A percentile compares a stretch with the other conserved stretches of the same genome.
Evolutionary conservation across 2,113 vertebrate genomes (phyloP).

Genomic region (Leucosticte australis): DNA sequence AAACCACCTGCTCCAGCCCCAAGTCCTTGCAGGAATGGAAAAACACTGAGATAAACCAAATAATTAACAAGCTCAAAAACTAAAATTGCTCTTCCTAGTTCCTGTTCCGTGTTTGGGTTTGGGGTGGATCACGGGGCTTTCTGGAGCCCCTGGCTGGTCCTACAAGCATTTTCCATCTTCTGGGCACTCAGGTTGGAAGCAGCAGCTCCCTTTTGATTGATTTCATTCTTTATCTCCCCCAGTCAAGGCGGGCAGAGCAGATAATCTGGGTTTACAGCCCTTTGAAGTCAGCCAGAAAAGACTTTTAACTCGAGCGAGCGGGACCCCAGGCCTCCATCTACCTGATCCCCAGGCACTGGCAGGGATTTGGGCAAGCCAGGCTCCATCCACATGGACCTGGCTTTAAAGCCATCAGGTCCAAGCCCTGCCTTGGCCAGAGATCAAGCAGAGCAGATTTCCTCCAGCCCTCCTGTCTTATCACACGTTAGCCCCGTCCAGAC

Average conservation of each 20-base stretch:
- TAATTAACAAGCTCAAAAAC: background rate
- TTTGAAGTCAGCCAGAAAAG: conserved; percentile 9
- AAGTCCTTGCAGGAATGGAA: background rate
- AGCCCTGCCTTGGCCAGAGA: background rate
- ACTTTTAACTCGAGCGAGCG: background rate
- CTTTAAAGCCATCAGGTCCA: background rate
- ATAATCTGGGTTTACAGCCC: background rate
- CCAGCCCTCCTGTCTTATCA: background rate
- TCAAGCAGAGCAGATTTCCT: background rate
- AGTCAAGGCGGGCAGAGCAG: background rate
- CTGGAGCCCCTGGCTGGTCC: background rate
- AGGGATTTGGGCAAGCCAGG: background rate
- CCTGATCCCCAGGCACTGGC: background rate
- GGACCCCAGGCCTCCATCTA: background rate
- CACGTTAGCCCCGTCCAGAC: background rate
- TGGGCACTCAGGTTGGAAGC: background rate
- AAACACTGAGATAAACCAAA: background rate
- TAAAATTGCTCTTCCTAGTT: background rate
- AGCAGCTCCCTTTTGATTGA: background rate
- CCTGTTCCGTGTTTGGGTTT: accelerated
- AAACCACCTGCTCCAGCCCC: background rate
- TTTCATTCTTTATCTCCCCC: background rate
- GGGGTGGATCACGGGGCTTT: background rate
- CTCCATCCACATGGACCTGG: background rate
- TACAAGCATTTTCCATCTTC: background rate